A percentile compares a stretch with the other conserved stretches of the same genome.
These are phyloP conservation scores for Pogona vitticeps DNA, from an alignment of 2,113 vertebrate species.

Conservation along the genomic window DNA sequence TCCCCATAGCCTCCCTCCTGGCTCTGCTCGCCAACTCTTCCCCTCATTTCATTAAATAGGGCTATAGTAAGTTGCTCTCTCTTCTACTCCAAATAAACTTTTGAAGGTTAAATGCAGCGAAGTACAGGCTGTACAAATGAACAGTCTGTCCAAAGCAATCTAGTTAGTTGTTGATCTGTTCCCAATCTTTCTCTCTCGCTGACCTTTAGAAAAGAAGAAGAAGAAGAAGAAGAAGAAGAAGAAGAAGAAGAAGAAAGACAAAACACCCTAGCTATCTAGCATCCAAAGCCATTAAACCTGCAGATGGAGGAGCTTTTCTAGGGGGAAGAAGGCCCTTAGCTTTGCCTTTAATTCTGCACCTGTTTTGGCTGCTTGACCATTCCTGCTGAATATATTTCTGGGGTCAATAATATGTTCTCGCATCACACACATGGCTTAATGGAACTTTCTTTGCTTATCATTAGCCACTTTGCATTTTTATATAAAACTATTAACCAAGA, in stretches of 20 bases:
- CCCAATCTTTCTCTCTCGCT: neutral
- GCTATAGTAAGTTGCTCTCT: neutral
- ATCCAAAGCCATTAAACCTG: slow-evolving; percentile 30
- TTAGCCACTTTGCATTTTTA: slow-evolving; percentile 58
- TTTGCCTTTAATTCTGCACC: slow-evolving; percentile 59
- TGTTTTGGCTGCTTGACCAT: slow-evolving; percentile 51
- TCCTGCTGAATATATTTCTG: slow-evolving; percentile 15
- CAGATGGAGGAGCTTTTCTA: slow-evolving; percentile 29
- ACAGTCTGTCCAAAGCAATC: neutral
- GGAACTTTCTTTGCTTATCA: slow-evolving; percentile 54
- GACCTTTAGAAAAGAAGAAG: neutral
- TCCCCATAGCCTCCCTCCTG: slow-evolving; percentile 27
- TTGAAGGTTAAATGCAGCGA: neutral
- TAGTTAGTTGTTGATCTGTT: neutral
- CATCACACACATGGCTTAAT: slow-evolving; percentile 7
- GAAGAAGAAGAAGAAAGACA: no score
- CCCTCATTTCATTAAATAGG: slow-evolving; percentile 23
- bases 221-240: no score
- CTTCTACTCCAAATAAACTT: neutral
- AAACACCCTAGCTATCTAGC: slow-evolving; percentile 16
- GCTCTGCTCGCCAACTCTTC: neutral
- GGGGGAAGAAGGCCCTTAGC: neutral
- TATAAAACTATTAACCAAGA: slow-evolving; percentile 39
- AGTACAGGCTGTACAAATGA: neutral
- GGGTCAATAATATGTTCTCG: slow-evolving; percentile 34